Conservation (phyloP, 2,113 vertebrate species). For the Amia ocellicauda region DNA sequence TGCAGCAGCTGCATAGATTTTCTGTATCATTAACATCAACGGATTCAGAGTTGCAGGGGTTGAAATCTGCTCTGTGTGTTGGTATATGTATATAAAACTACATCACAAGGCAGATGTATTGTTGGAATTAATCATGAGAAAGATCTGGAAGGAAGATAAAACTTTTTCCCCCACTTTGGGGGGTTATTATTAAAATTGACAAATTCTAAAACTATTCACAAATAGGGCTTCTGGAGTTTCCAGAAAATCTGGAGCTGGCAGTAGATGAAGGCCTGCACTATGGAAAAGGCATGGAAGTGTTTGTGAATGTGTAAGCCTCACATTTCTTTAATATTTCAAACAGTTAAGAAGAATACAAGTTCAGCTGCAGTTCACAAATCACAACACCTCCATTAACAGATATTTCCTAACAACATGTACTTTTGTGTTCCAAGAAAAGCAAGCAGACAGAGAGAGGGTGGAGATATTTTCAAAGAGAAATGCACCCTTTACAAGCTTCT, state of each 20-base stretch:
- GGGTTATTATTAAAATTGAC: conserved; percentile 11
- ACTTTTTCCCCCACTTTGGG: too few species aligned
- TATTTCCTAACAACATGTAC: conserved; percentile 27
- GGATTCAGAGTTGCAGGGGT: background rate
- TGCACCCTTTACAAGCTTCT: background rate
- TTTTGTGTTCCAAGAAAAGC: conserved; percentile 22
- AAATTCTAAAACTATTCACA: conserved; percentile 14
- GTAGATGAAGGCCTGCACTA: conserved; percentile 48
- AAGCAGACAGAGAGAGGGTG: conserved; percentile 4
- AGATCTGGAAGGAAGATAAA: too few species aligned
- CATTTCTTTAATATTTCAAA: conserved; percentile 54
- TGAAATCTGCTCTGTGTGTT: too few species aligned
- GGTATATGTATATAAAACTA: too few species aligned
- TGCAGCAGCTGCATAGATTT: too few species aligned
- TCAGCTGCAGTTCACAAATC: conserved; percentile 57
- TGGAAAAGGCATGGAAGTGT: conserved; percentile 22
- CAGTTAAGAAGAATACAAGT: conserved; percentile 51
- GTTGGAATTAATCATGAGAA: too few species aligned
- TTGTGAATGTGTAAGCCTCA: conserved; percentile 40
- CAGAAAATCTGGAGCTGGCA: conserved; percentile 59
- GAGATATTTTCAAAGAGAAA: conserved; percentile 22
- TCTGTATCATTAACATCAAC: too few species aligned
- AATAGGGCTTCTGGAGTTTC: conserved; percentile 32
- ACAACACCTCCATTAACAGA: conserved; percentile 41
- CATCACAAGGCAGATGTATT: too few species aligned